Evolutionary conservation across 2,888 invertebrate species (phyloP).

Genomic region (Phania funesta): DNA sequence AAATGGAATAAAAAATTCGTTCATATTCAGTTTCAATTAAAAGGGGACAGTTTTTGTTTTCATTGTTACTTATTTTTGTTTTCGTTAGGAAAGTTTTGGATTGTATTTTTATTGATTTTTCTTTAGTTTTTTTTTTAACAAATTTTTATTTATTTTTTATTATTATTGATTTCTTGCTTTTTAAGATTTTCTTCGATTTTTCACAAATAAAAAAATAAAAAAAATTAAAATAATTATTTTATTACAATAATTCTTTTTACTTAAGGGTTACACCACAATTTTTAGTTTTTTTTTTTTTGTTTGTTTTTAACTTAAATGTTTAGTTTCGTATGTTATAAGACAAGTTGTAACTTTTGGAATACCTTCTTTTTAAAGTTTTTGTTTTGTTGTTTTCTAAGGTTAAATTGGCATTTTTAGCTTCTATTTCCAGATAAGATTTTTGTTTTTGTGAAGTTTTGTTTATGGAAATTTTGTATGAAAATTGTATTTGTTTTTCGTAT

Average conservation of each 20-base stretch:
- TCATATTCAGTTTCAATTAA: conserved; percentile 35
- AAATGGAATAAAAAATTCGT: not conserved
- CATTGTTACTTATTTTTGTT: conserved; percentile 52
- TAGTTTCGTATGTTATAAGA: conserved; percentile 64
- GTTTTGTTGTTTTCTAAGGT: conserved; percentile 36
- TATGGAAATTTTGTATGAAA: conserved; percentile 53
- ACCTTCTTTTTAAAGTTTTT: conserved; percentile 49
- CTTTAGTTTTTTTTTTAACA: conserved; percentile 53
- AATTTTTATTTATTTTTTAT: conserved; percentile 43
- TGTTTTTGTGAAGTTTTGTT: conserved; percentile 19
- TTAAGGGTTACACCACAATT: conserved; percentile 65
- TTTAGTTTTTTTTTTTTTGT: conserved; percentile 42
- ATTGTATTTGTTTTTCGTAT: conserved; percentile 61
- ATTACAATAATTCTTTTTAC: conserved; percentile 51
- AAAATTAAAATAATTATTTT: conserved; percentile 51
- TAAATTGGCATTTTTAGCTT: conserved; percentile 56
- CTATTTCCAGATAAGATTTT: conserved; percentile 51
- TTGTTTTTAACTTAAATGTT: conserved; percentile 52
- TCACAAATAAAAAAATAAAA: conserved; percentile 61
- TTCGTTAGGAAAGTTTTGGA: conserved; percentile 66
- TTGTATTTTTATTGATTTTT: conserved; percentile 64
- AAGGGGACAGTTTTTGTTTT: conserved; percentile 40
- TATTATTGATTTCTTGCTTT: conserved; percentile 56
- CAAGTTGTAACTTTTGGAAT: conserved; percentile 66
- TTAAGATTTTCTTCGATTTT: conserved; percentile 64